These are phyloP conservation scores for Dexiosoma caninum DNA, from an alignment of 2,888 invertebrate species.

Conservation along the genomic window DNA sequence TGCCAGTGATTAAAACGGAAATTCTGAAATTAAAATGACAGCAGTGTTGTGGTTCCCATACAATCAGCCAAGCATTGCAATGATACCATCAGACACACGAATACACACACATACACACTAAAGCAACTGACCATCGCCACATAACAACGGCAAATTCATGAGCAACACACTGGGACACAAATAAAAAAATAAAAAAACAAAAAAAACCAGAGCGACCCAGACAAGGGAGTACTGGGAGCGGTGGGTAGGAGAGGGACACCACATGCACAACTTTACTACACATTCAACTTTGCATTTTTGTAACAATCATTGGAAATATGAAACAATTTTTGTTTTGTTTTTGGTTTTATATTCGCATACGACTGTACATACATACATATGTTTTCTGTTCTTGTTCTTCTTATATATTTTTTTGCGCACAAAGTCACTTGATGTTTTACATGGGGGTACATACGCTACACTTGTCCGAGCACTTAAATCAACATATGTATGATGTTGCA, in stretches of 20 bases:
- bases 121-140: constrained; percentile 27
- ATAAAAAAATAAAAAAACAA: no score
- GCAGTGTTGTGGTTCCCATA: constrained; percentile 61
- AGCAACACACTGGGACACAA: neutral
- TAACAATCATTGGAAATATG: constrained; percentile 48
- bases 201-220: neutral
- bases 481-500: constrained; percentile 59
- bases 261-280: constrained; percentile 8
- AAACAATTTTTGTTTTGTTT: constrained; percentile 27
- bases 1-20: constrained; percentile 61
- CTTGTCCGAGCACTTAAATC: constrained; percentile 60
- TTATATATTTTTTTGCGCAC: constrained; percentile 14
- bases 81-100: constrained; percentile 16
- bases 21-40: constrained; percentile 63
- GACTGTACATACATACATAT: neutral
- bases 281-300: constrained; percentile 45
- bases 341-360: neutral
- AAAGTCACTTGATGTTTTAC: constrained; percentile 64
- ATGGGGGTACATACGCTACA: constrained; percentile 59
- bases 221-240: neutral
- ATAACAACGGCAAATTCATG: neutral
- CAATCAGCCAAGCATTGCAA: constrained; percentile 54
- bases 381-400: neutral
- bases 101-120: no score
- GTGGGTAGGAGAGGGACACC: neutral